These are phyloP conservation scores for Smittia sp. DNA, from an alignment of 2,888 invertebrate genomes.

Conservation along the genomic window DNA sequence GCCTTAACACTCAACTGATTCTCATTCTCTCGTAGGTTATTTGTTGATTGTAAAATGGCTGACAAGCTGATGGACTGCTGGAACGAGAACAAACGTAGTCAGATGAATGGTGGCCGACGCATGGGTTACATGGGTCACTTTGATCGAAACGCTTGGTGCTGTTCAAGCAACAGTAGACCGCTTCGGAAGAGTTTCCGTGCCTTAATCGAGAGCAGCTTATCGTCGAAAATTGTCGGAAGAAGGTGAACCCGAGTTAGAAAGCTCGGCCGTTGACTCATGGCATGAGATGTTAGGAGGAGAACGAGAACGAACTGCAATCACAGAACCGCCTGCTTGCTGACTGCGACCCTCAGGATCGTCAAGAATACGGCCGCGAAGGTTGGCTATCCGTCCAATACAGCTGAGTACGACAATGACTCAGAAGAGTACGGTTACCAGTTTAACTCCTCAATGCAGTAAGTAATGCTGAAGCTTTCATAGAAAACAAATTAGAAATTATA, in stretches of 20 bases:
- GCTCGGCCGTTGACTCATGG: background rate
- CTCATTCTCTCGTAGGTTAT: background rate
- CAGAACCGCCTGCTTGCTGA: conserved; percentile 50
- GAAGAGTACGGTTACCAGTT: conserved; percentile 45
- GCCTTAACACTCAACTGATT: conserved; percentile 44
- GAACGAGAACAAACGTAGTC: conserved; percentile 72
- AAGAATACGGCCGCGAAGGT: conserved; percentile 46
- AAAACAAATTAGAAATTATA: background rate
- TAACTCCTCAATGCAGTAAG: conserved; percentile 44
- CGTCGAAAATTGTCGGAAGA: conserved; percentile 51
- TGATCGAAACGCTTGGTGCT: background rate
- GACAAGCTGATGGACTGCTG: conserved; percentile 78
- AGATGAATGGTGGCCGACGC: conserved; percentile 64
- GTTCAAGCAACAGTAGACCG: conserved; percentile 44
- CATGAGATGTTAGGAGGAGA: conserved; percentile 44
- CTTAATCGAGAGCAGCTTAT: conserved; percentile 57
- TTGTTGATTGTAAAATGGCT: conserved; percentile 71
- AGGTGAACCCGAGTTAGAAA: conserved; percentile 49
- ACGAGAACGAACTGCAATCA: conserved; percentile 42
- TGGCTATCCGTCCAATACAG: conserved; percentile 29
- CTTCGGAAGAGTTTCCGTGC: conserved; percentile 58
- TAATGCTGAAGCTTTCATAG: background rate
- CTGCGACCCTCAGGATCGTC: conserved; percentile 50
- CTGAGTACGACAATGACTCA: conserved; percentile 44
- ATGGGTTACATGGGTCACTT: conserved; percentile 65